phyloP scores from a whole-genome alignment of 2,797 vertebrate genomes.

The Valencia hispanica region DNA sequence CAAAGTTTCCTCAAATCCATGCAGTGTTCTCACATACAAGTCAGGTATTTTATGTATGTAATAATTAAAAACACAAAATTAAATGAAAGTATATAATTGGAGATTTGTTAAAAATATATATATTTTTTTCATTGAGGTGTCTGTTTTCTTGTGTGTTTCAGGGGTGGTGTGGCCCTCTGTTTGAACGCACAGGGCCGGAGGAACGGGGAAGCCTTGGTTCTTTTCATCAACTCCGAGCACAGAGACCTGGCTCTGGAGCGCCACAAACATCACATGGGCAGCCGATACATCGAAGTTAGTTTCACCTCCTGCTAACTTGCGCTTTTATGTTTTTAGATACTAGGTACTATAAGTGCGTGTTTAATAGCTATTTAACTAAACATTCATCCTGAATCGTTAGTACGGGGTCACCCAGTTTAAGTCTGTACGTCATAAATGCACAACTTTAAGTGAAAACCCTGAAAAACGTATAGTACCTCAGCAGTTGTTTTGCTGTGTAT shows the following conservation, averaged over 20 bases:
- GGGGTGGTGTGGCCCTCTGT: conserved; percentile 94
- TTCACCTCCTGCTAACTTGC: background rate
- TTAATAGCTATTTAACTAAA: background rate
- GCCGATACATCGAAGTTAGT: conserved; percentile 94
- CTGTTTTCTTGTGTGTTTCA: conserved; percentile 57
- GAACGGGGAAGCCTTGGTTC: conserved; percentile 94
- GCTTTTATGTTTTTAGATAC: background rate
- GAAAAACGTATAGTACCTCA: background rate
- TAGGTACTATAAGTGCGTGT: background rate
- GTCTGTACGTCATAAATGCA: background rate
- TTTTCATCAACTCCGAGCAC: conserved; percentile 92
- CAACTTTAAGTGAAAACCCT: background rate
- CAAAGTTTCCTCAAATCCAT: too few relatives aligned
- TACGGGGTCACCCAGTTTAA: background rate
- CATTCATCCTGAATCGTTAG: background rate
- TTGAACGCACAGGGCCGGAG: conserved; percentile 95
- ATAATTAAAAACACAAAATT: too few relatives aligned
- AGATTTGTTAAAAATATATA: background rate
- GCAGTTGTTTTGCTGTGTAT: background rate
- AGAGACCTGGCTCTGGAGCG: conserved; percentile 93
- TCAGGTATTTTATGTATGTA: background rate
- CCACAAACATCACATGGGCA: conserved; percentile 98
- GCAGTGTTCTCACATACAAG: background rate
- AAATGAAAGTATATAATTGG: too few relatives aligned
- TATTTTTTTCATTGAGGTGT: background rate